A percentile compares a stretch with the other conserved stretches of the same genome.
Conservation (phyloP, 2,888 invertebrate species). For the Lordiphosa fenestrarum region DNA sequence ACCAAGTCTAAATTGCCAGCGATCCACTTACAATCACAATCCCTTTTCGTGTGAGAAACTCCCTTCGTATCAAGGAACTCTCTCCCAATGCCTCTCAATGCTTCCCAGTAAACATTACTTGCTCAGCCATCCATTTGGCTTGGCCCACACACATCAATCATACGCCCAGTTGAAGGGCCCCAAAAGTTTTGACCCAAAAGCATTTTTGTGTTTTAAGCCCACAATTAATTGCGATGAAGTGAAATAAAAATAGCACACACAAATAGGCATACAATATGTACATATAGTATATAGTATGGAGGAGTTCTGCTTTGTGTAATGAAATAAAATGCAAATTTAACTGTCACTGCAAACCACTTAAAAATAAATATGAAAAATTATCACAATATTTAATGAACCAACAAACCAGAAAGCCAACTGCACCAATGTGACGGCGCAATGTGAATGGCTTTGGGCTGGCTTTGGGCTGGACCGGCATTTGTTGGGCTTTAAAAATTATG, state of each 20-base stretch:
- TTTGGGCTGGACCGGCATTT: neutral
- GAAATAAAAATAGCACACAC: slow-evolving; percentile 5
- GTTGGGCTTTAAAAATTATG: slow-evolving; percentile 43
- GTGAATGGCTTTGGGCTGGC: neutral
- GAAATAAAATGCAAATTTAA: slow-evolving; percentile 49
- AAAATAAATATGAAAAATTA: slow-evolving; percentile 72
- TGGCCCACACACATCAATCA: slow-evolving; percentile 26
- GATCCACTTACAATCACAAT: no score
- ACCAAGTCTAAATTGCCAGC: no score
- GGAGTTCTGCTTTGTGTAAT: slow-evolving; percentile 37
- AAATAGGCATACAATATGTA: slow-evolving; percentile 4
- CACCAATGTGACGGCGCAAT: slow-evolving; percentile 29
- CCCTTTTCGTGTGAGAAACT: no score
- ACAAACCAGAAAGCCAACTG: slow-evolving; percentile 57
- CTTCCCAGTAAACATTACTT: neutral
- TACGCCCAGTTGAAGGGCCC: slow-evolving; percentile 17
- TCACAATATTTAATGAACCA: slow-evolving; percentile 71
- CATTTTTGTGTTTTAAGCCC: slow-evolving; percentile 17
- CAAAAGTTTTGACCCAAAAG: slow-evolving; percentile 2
- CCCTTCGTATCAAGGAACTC: no score
- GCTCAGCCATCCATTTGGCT: slow-evolving; percentile 5
- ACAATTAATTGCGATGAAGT: slow-evolving; percentile 39
- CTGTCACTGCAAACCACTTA: slow-evolving; percentile 60
- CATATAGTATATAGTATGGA: no score
- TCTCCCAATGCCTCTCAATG: no score